phyloP scores from a whole-genome alignment of 2,797 vertebrate genomes.

The Emydoidea blandingii region DNA sequence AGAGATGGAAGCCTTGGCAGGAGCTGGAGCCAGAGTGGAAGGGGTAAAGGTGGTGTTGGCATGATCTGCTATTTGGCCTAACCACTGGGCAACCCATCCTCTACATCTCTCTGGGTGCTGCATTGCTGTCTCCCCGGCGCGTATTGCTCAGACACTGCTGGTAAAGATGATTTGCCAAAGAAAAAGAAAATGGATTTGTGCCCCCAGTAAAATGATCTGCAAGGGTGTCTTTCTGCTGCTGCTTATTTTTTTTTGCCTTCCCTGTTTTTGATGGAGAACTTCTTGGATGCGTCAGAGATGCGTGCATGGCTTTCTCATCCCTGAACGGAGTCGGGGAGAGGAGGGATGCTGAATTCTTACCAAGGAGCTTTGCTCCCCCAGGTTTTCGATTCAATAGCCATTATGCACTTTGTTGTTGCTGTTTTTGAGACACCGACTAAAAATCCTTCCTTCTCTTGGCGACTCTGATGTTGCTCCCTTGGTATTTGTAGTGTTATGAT shows the following conservation, averaged over 20 bases:
- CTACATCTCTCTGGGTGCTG: neutral
- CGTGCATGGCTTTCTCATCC: neutral
- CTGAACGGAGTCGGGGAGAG: neutral
- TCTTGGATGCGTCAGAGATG: neutral
- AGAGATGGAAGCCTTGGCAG: neutral
- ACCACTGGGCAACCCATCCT: neutral
- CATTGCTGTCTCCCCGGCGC: neutral
- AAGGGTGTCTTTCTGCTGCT: neutral
- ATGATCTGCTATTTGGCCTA: neutral
- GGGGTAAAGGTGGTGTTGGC: fast-evolving
- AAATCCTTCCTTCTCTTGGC: neutral
- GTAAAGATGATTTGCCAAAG: neutral
- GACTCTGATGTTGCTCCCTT: neutral
- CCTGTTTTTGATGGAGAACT: neutral
- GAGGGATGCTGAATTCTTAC: neutral
- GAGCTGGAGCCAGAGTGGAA: neutral
- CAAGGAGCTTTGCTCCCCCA: neutral
- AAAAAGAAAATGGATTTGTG: neutral
- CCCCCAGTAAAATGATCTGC: neutral
- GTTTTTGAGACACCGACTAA: neutral
- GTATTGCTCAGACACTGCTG: neutral
- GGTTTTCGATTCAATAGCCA: neutral
- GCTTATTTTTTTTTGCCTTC: neutral
- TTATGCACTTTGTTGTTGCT: neutral
- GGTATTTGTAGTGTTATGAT: neutral